phyloP scores from a whole-genome alignment of 2,113 vertebrate species.

The Stegastes partitus region DNA sequence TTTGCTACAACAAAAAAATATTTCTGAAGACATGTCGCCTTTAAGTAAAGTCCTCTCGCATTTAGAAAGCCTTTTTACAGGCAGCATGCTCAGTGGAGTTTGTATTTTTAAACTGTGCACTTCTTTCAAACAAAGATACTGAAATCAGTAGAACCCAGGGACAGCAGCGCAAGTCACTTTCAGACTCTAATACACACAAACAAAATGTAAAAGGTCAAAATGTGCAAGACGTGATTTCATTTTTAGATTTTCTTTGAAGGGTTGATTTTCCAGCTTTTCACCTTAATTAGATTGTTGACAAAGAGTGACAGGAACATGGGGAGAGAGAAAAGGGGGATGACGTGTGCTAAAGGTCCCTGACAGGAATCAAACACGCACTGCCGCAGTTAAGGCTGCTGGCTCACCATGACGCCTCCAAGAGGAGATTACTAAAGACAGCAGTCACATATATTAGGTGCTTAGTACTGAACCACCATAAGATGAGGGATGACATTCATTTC shows the following conservation, averaged over 20 bases:
- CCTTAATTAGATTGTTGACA: slow-evolving; percentile 26
- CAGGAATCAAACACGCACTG: slow-evolving; percentile 39
- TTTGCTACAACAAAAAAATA: neutral
- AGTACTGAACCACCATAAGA: slow-evolving; percentile 35
- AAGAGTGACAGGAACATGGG: slow-evolving; percentile 3
- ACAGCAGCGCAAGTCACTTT: neutral
- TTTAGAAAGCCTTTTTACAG: neutral
- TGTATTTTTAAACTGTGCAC: neutral
- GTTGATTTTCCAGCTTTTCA: slow-evolving; percentile 4
- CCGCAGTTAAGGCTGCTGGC: slow-evolving; percentile 38
- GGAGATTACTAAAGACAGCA: slow-evolving; percentile 63
- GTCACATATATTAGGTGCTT: slow-evolving; percentile 61
- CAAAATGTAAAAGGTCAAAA: slow-evolving; percentile 10
- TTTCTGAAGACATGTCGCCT: neutral
- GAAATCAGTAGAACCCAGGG: neutral
- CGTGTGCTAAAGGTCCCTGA: slow-evolving; percentile 44
- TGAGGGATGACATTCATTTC: slow-evolving; percentile 53
- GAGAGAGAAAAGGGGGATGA: slow-evolving; percentile 5
- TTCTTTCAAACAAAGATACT: neutral
- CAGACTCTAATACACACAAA: neutral
- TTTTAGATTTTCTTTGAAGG: neutral
- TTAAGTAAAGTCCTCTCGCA: neutral
- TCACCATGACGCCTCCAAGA: slow-evolving; percentile 53
- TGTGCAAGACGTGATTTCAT: neutral
- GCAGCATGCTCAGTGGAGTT: neutral